Base-by-base conservation (phyloP, 1,140 invertebrate genomes). In the Macrocentrus cingulum region DNA sequence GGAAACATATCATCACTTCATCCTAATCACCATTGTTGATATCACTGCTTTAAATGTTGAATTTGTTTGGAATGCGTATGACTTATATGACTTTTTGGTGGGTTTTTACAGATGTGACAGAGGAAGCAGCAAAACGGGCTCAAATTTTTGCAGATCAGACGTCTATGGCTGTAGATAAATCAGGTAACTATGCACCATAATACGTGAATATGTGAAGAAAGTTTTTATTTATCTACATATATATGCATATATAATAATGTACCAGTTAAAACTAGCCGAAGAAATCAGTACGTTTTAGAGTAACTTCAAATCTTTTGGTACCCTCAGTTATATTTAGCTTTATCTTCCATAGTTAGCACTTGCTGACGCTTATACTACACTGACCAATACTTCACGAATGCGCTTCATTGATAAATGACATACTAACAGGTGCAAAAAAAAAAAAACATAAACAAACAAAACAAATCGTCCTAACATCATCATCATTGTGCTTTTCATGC, bases 281-380 rank as follows among this genome's bases (percentile, higher is more conserved):
- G 67, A 55, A 44, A 75, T 74, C 70, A 72, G 67, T 69, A 65
- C 66, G 61, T 72, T n/a, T n/a, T 78, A 70, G 69, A 66, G 61
- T 63, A 75, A 62, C 65, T 70, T 62, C 70, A 68, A 73, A 32
- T 57, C 59, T 63, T 76, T 75, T 79, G 78, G 78, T 80, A 70
- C 78, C 78, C 78, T 79, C 77, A 72, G 76, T 78, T 79, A 79
- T 79, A 79, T 80, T 80, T 80, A 80, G 77, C 77, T 80, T 80
- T 80, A 80, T 80, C 78, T 80, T 80, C 66, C 63, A 78, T 80
- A 79, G 75, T 75, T 79, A 77, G 77, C 76, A 80, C 76, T 72
- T 77, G 77, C 75, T 74, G 65, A 79, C 71, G 77, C 78, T 80
- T 80, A 45, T 65, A 29, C 25, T 63, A 78, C 76, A 79, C 76